Base-by-base conservation (phyloP, 2,888 invertebrate species). In the Lasioglossum leucozonium region DNA sequence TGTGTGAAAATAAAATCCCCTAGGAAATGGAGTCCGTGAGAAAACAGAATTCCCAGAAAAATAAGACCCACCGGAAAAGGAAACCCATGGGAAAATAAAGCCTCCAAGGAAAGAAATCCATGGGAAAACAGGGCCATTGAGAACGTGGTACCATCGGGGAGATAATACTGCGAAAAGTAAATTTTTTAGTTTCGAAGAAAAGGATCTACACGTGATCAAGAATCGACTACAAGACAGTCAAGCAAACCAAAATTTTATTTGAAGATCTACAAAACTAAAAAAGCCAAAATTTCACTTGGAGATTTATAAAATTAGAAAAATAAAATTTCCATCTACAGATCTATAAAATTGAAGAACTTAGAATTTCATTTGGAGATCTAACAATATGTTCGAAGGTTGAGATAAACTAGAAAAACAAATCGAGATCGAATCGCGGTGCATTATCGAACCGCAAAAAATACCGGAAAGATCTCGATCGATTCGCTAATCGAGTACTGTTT, bases 401-500 rank as follows among this genome's bases (percentile, higher is more conserved):
- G 18, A 30, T 16, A 6, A 2, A 37, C 22, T 3, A 67, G 37
- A 34, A 37, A 67, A 67, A 67, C 34, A 22, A 34, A 67, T 34
- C 10, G 8, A 37, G 22, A 67, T 18, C 8, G 37, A 34, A 30
- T 26, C 34, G 37, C 22, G 3, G 18, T 1, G 65, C 22, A 34
- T 67, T 34, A 62, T 26, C 13, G 47, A 26, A 72, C 6, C 71
- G 47, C 22, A 26, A 62, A 51, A 47, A 82, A 74, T 47, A 67
- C 51, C 16, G 72, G 42, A 51, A 40, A 26, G 30, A 47, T 55
- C 51, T 10, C 47, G 55, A 42, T 44, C 44, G 30, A 73, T 62
- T 62, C 42, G 58, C 37, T 62, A 51, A 77, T 69, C 11, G 69
- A 40, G 13, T 11, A 5, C 22, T 73, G 18, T 74, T 82, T 82